Conservation (phyloP, 2,797 vertebrate genomes). For the Enteromius thamalakanensis region DNA sequence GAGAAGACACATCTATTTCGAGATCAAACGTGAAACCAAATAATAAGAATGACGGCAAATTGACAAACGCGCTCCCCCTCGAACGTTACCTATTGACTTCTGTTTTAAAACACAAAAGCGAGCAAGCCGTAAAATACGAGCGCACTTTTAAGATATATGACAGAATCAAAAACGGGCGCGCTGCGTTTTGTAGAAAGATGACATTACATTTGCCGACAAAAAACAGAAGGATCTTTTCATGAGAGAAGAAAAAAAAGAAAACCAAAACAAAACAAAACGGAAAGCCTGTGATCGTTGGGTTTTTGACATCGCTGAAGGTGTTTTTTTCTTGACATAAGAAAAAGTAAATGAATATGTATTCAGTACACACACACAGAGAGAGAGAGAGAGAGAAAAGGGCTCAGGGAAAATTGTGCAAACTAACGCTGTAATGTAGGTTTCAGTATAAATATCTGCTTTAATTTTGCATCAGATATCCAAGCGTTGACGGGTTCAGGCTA, state of each 20-base stretch:
- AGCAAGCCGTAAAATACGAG: slow-evolving; percentile 53
- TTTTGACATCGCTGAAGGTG: slow-evolving; percentile 34
- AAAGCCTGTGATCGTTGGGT: slow-evolving; percentile 37
- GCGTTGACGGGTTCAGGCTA: slow-evolving; percentile 25
- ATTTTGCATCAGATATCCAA: slow-evolving; percentile 53
- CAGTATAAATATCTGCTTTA: slow-evolving; percentile 51
- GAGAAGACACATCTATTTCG: slow-evolving; percentile 72
- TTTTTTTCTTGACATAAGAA: slow-evolving; percentile 42
- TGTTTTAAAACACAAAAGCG: slow-evolving; percentile 75
- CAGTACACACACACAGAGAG: slow-evolving; percentile 49
- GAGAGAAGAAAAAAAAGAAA: slow-evolving; percentile 54
- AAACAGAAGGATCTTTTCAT: slow-evolving; percentile 49
- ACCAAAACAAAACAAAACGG: slow-evolving; percentile 41
- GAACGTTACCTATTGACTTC: slow-evolving; percentile 76
- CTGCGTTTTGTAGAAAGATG: slow-evolving; percentile 48
- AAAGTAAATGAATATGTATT: slow-evolving; percentile 69
- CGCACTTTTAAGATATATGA: slow-evolving; percentile 52
- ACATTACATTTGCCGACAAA: slow-evolving; percentile 45
- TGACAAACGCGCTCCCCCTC: slow-evolving; percentile 67
- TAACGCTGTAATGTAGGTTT: slow-evolving; percentile 38
- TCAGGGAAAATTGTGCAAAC: slow-evolving; percentile 49
- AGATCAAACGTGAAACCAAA: slow-evolving; percentile 78
- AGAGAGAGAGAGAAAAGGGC: slow-evolving; percentile 23
- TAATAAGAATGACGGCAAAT: slow-evolving; percentile 59
- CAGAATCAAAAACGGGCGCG: slow-evolving; percentile 52